Percentiles rank a stretch among this genome's conserved stretches.
phyloP scores from a whole-genome alignment of 2,888 invertebrate genomes.

The Scelioninae gen. 2 region DNA sequence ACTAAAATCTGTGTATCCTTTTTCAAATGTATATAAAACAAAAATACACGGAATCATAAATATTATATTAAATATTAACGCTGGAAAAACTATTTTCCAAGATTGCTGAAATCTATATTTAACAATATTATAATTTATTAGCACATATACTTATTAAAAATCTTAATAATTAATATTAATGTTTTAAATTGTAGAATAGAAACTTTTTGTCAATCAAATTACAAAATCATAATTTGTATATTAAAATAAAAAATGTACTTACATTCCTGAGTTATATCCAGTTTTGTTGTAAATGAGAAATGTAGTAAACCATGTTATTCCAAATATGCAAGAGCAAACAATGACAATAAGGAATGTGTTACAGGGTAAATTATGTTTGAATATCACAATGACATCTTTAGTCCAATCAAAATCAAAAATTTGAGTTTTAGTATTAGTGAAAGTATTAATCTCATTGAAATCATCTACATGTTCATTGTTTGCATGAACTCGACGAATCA shows the following conservation, averaged over 20 bases:
- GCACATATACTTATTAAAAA: no score
- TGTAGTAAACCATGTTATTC: slow-evolving; percentile 77
- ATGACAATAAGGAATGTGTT: slow-evolving; percentile 11
- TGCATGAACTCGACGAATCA: not conserved
- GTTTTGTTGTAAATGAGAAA: slow-evolving; percentile 78
- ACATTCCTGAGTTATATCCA: slow-evolving; percentile 76
- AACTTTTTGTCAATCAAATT: no score
- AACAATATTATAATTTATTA: no score
- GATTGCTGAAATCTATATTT: slow-evolving; percentile 1
- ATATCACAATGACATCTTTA: slow-evolving; percentile 8
- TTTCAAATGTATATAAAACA: slow-evolving; percentile 2
- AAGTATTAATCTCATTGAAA: not conserved
- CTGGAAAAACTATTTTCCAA: slow-evolving; percentile 31
- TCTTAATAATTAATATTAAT: not conserved
- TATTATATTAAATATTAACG: slow-evolving; percentile 8
- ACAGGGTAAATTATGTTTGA: not conserved
- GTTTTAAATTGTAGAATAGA: not conserved
- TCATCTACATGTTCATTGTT: not conserved
- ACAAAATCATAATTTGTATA: no score
- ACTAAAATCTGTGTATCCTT: slow-evolving; percentile 19
- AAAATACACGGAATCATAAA: slow-evolving; percentile 26
- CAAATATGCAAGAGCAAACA: slow-evolving; percentile 76
- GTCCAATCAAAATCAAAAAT: slow-evolving; percentile 17
- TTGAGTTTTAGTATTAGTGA: not conserved
- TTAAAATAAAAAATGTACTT: slow-evolving; percentile 53